Base-by-base conservation (phyloP, 1,140 invertebrate species). In the Batillaria attramentaria region DNA sequence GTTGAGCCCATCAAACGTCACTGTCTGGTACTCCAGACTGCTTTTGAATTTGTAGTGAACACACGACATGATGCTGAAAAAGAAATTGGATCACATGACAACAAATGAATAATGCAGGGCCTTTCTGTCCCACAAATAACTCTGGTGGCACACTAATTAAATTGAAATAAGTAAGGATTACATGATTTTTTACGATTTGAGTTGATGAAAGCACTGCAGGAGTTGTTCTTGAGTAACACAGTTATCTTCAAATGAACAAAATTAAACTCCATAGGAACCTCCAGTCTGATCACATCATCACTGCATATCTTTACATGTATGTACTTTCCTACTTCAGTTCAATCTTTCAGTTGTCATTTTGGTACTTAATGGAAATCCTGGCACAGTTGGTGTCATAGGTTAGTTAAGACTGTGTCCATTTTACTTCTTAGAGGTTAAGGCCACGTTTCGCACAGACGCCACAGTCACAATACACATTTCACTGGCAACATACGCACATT, bases 31-130 rank as follows among this genome's bases (percentile, higher is more conserved):
- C 88, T 98, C 96, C 85, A 97, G 93, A 70, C 96, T 95, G 86
- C 96, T 97, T 92, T 98, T 99, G 90, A 99, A 99, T 92, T 99
- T 99, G 92, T 99, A 99, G 92, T 99, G 97, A 79, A 99, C 96
- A 86, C 97, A 98, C 95, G 91, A 92, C 91, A 92, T 92, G n/a
- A 24, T 41, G 24, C 35, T 70, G 74, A 42, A 46, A 60, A 42
- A 33, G 5, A 70, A 70, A 41, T 1, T 24, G 4, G 31, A 10
- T n/a, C 3, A 1, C 57, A 3, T 16, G 10, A 62, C n/a, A 28
- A 60, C 24, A 5, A 6, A 62, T 31, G 3, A 28, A 50, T n/a
- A 28, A n/a, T 10, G 8, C 10, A 62, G 24, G 33, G 2, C 2
- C 8, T n/a, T 62, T 28, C n/a, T 3, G 24, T 28, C n/a, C 33